These are phyloP conservation scores for Cebus imitator DNA, from an alignment of 2,113 vertebrate species.

Conservation along the genomic window DNA sequence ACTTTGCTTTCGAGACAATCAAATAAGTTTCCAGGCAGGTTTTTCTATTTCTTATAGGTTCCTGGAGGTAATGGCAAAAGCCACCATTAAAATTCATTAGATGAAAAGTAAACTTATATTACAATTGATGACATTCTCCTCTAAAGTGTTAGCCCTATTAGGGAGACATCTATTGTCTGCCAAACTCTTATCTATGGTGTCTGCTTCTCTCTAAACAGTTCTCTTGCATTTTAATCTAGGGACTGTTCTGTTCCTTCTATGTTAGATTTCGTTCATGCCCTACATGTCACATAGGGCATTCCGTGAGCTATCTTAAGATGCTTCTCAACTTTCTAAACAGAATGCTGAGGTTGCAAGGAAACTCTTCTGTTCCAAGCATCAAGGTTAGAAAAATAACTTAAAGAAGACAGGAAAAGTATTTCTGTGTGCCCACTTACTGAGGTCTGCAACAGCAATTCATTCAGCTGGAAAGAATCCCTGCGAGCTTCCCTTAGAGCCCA, in stretches of 20 bases:
- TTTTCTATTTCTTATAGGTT: slow-evolving; percentile 83
- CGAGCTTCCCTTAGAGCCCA: not conserved
- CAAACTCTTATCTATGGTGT: slow-evolving; percentile 62
- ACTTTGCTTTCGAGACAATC: slow-evolving; percentile 76
- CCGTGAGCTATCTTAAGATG: slow-evolving; percentile 5
- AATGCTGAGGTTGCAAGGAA: slow-evolving; percentile 37
- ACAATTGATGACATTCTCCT: slow-evolving; percentile 74
- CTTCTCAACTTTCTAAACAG: slow-evolving; percentile 55
- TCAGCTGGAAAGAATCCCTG: slow-evolving; percentile 16
- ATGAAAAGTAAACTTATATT: slow-evolving; percentile 79
- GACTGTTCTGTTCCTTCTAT: slow-evolving; percentile 33
- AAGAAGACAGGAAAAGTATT: slow-evolving; percentile 5
- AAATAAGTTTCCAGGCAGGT: slow-evolving; percentile 78
- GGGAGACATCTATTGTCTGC: slow-evolving; percentile 67
- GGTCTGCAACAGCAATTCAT: slow-evolving; percentile 31
- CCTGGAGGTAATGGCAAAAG: slow-evolving; percentile 73
- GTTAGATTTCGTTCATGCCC: slow-evolving; percentile 49
- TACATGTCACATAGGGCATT: not conserved
- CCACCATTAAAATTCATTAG: slow-evolving; percentile 84
- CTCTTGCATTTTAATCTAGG: slow-evolving; percentile 59
- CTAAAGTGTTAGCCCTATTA: slow-evolving; percentile 65
- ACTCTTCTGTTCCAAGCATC: slow-evolving; percentile 50
- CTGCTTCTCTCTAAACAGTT: slow-evolving; percentile 57
- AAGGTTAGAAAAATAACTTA: slow-evolving; percentile 59
- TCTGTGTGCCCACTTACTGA: not conserved